A percentile compares a stretch with the other conserved stretches of the same genome.
phyloP scores from a whole-genome alignment of 2,113 vertebrate genomes.

The Nothoprocta pentlandii region DNA sequence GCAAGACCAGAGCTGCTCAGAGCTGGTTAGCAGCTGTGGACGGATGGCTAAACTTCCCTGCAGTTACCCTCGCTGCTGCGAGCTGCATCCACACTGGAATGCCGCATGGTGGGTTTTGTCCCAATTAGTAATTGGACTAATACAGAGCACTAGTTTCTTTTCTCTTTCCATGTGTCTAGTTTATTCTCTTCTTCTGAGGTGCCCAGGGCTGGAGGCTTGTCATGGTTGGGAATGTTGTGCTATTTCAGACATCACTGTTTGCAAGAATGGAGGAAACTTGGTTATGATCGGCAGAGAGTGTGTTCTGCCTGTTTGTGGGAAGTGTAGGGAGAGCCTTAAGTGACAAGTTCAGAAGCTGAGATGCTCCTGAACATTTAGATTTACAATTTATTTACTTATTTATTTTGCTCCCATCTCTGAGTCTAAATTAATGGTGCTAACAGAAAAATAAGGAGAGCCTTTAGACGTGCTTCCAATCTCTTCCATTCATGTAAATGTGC shows the following conservation, averaged over 20 bases:
- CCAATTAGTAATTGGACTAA: not conserved
- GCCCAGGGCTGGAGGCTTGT: not conserved
- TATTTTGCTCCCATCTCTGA: not conserved
- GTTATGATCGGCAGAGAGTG: not conserved
- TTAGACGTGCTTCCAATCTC: not conserved
- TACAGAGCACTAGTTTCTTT: not conserved
- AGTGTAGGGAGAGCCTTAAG: not conserved
- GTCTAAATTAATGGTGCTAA: not conserved
- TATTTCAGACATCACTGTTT: not conserved
- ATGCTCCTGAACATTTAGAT: not conserved
- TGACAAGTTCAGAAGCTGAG: not conserved
- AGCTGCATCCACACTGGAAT: not conserved
- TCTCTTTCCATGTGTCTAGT: not conserved
- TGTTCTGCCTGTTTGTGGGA: not conserved
- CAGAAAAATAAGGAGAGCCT: not conserved
- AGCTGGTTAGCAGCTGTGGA: fast-evolving
- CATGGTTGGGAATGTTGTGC: not conserved
- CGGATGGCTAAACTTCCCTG: not conserved
- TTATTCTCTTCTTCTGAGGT: not conserved
- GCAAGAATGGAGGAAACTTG: not conserved
- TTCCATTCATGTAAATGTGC: not conserved
- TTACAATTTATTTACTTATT: not conserved
- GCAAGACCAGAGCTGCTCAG: not conserved
- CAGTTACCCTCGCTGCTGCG: not conserved
- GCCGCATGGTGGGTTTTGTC: not conserved